phyloP scores from a whole-genome alignment of 2,797 vertebrate genomes.

The Enteromius thamalakanensis region DNA sequence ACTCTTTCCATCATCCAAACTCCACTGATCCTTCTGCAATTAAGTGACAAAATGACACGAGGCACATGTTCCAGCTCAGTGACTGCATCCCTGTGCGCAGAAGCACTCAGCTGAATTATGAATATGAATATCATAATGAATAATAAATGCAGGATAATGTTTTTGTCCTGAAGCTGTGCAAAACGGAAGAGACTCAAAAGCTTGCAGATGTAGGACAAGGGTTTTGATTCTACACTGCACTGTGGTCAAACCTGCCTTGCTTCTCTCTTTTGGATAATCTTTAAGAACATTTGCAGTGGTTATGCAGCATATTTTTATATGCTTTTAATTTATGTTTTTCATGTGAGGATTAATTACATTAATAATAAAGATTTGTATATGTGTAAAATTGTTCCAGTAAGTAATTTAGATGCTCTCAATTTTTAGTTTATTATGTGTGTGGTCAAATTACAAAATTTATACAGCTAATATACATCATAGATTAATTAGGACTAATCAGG shows the following conservation, averaged over 20 bases:
- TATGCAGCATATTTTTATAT: background rate
- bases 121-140: slow-evolving; percentile 71
- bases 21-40: slow-evolving; percentile 22
- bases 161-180: slow-evolving; percentile 37
- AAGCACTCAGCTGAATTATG: slow-evolving; percentile 63
- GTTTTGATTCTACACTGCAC: slow-evolving; percentile 18
- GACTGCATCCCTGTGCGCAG: slow-evolving; percentile 10
- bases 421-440: background rate
- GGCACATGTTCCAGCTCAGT: slow-evolving; percentile 41
- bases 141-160: slow-evolving; percentile 66
- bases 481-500: no score
- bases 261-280: background rate
- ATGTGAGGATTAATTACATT: background rate
- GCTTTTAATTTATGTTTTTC: background rate
- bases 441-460: background rate
- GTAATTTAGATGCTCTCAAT: background rate
- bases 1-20: slow-evolving; percentile 20
- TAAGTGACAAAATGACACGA: slow-evolving; percentile 51
- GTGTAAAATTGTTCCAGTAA: background rate
- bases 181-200: slow-evolving; percentile 28
- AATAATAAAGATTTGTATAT: background rate
- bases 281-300: background rate
- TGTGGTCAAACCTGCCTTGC: background rate
- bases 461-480: background rate
- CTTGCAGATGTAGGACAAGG: slow-evolving; percentile 1